phyloP scores from a whole-genome alignment of 2,113 vertebrate species.

The Paralichthys olivaceus region DNA sequence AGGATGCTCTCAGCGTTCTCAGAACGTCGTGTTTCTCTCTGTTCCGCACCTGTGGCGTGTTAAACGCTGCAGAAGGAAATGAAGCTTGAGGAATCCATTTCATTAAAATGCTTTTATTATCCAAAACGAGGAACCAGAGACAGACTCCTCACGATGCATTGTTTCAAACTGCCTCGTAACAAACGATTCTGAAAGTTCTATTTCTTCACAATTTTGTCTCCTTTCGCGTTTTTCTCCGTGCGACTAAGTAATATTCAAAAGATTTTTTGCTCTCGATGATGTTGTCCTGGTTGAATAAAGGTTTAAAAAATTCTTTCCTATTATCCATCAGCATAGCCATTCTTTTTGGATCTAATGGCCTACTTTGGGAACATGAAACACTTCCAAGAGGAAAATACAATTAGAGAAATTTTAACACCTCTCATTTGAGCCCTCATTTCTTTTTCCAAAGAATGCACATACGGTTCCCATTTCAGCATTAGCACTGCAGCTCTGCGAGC shows the following conservation, averaged over 20 bases:
- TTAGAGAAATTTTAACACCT: slow-evolving; percentile 66
- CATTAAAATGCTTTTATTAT: neutral
- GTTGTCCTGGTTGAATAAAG: neutral
- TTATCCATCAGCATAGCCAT: slow-evolving; percentile 42
- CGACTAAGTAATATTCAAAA: neutral
- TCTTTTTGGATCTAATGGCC: slow-evolving; percentile 44
- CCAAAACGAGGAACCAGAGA: too few relatives aligned
- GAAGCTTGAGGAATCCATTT: neutral
- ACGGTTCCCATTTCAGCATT: slow-evolving; percentile 63
- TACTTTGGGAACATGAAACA: slow-evolving; percentile 56
- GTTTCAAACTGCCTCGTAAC: too few relatives aligned
- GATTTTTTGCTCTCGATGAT: neutral
- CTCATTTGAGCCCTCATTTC: slow-evolving; percentile 68
- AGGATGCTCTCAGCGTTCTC: neutral
- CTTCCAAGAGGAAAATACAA: slow-evolving; percentile 69
- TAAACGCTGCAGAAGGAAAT: neutral
- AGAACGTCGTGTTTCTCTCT: neutral
- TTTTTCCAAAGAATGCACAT: slow-evolving; percentile 79
- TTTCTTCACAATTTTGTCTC: neutral
- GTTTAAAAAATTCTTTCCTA: slow-evolving; percentile 22
- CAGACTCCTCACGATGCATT: too few relatives aligned
- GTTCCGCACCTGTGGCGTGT: neutral
- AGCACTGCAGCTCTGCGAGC: slow-evolving; percentile 30
- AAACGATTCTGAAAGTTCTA: too few relatives aligned
- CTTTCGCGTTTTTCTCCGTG: neutral